Base-by-base conservation (phyloP, 2,888 invertebrate species). In the Zygaena filipendulae region DNA sequence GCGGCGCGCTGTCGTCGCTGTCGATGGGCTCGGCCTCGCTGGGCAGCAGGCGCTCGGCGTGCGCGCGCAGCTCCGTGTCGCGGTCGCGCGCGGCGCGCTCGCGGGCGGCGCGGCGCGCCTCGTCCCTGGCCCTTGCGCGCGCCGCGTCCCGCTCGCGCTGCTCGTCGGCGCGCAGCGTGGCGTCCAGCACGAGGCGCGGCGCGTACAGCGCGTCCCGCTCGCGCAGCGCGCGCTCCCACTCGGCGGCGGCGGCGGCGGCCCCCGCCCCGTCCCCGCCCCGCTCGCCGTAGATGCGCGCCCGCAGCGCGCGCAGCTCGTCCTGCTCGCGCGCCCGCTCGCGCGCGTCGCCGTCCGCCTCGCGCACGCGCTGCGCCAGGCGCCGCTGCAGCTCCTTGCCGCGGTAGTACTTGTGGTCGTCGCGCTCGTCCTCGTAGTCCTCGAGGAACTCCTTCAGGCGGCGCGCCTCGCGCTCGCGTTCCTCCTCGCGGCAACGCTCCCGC, bases 381-480 rank as follows among this genome's bases (percentile, higher is more conserved):
- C 93, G 86, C 60, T 92, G 91, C 42, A 99, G 77, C 62, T 95
- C 95, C 58, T 93, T 88, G 30, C 93, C 92, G 56, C 87, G 95
- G 82, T 97, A 99, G 79, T 93, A 99, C 79, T 97, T 97, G 25
- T 91, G 85, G 64, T 99, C 99, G 67, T 98, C 97, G 28, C 96
- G 83, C 68, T 97, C 97, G 67, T 99, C 99, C 57, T 98, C 97
- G 59, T 99, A 99, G 68, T 99, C 98, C 75, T 99, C 99, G 3
- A 99, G 84, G 70, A 99, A 99, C 80, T 97, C 95, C 68, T 96
- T 95, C 29, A 99, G 83, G 22, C 94, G 84, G 71, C 94, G 92
- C 1, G 96, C 97, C 71, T 99, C 98, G 33, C 89, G 86, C 62
- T 91, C 90, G 33, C 93, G 83, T 60, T 96, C 95, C 52, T 92